Percentiles rank a stretch among this genome's conserved stretches.
Evolutionary conservation across 2,113 vertebrate species (phyloP).

Genomic region (Elephantulus edwardii): DNA sequence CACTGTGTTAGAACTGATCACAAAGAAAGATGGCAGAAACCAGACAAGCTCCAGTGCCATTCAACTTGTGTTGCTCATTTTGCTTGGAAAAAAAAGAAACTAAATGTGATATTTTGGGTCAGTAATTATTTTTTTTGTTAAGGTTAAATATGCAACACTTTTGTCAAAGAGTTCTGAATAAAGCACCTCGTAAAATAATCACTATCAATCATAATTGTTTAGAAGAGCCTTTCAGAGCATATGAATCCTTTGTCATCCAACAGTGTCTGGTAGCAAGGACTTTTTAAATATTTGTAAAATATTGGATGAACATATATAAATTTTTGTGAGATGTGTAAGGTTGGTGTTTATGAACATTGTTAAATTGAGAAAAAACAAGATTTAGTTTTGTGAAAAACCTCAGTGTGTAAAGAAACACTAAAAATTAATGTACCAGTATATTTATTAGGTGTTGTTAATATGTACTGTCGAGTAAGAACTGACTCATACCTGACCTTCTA

Average conservation of each 20-base stretch:
- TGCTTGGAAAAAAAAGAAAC: conserved; percentile 20
- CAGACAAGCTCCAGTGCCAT: background rate
- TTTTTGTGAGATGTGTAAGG: background rate
- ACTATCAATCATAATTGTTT: conserved; percentile 32
- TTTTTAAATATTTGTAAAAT: conserved; percentile 34
- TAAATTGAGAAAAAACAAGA: conserved; percentile 5
- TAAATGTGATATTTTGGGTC: conserved; percentile 12
- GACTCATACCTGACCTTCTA: too few species aligned
- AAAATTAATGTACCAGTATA: background rate
- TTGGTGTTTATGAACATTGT: background rate
- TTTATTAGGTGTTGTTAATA: too few species aligned
- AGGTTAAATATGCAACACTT: conserved; percentile 13
- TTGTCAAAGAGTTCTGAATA: conserved; percentile 1
- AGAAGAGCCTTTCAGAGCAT: background rate
- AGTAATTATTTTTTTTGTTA: conserved; percentile 23
- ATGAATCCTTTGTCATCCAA: background rate
- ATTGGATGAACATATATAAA: background rate
- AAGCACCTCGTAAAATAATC: background rate
- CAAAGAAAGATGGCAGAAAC: background rate
- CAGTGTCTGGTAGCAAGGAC: background rate
- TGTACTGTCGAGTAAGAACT: too few species aligned
- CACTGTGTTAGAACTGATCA: background rate
- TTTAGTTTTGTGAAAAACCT: background rate
- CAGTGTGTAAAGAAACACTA: background rate
- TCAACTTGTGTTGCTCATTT: conserved; percentile 5